phyloP scores from a whole-genome alignment of 1,140 invertebrate species.

The Potamilus streckersoni region DNA sequence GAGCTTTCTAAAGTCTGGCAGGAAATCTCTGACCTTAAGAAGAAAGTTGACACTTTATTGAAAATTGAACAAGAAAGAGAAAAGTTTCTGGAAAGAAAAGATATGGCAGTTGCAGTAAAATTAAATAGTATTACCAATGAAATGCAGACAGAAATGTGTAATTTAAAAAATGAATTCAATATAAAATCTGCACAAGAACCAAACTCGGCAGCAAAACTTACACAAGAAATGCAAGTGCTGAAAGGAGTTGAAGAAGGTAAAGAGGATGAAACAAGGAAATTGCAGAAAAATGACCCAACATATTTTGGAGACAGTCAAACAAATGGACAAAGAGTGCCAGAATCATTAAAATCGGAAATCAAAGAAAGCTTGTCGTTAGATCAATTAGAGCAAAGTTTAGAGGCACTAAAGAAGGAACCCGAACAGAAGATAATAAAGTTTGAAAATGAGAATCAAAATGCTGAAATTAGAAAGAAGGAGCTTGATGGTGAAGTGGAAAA shows the following conservation, averaged over 20 bases:
- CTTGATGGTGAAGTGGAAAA: constrained; percentile 1
- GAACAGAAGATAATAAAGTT: constrained; percentile 13
- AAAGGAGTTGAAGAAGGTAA: constrained; percentile 7
- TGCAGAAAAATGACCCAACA: constrained; percentile 19
- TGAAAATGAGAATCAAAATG: neutral
- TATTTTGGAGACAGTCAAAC: constrained; percentile 24
- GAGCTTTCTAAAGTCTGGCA: constrained; percentile 26
- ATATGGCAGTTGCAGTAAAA: constrained; percentile 15
- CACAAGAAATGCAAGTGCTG: constrained; percentile 20
- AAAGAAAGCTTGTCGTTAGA: constrained; percentile 14
- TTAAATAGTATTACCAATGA: constrained; percentile 14
- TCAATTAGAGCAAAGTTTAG: constrained; percentile 10
- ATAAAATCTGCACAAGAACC: constrained; percentile 22
- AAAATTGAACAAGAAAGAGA: constrained; percentile 26
- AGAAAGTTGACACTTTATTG: constrained; percentile 13
- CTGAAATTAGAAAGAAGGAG: constrained; percentile 13
- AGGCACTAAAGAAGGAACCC: constrained; percentile 17
- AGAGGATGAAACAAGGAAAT: constrained; percentile 22
- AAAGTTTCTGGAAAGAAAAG: constrained; percentile 9
- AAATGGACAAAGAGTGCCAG: constrained; percentile 23
- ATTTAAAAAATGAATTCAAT: constrained; percentile 18
- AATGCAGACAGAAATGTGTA: constrained; percentile 15
- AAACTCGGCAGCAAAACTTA: constrained; percentile 25
- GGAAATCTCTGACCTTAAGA: constrained; percentile 15
- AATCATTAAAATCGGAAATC: constrained; percentile 20